Base-by-base conservation (phyloP, 2,888 invertebrate species). In the Melipona beecheii region DNA sequence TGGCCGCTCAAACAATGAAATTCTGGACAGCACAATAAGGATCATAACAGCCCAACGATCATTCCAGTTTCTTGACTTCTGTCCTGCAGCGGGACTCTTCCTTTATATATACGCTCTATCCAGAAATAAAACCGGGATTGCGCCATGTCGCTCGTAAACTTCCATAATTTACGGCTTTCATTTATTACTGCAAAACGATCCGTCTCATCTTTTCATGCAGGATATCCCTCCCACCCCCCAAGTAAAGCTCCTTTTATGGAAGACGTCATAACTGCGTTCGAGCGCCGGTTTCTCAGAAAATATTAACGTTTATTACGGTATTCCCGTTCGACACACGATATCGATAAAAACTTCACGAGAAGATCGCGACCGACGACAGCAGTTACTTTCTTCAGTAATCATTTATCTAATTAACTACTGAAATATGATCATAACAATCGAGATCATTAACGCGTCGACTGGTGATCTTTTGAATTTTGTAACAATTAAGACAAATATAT, bases 101-200 rank as follows among this genome's bases (percentile, higher is more conserved):
- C 24, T 49, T 62, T 56, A 21, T 27, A 49, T 56, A 21, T 27
- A 50, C 19, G 54, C 50, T 70, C 65, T 65, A 31, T 65, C 49
- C 17, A n/a, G 43, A 50, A 56, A 64, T 66, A 52, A 75, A 75
- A 70, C 49, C 43, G 17, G 62, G 58, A 75, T 56, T 65, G 65
- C 65, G 24, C 3, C 5, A 49, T 27, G 27, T 24, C 58, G 65
- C 49, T 50, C 60, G 50, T 80, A 68, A 65, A 49, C 50, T 54
- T 60, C 65, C 9, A 43, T 80, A 80, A 80, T 80, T 80, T 80
- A 80, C 70, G 70, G 31, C 49, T 50, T 75, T 65, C 75, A 75
- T 80, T 80, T 80, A 75, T 64, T 71, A 70, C 69, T 70, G 69
- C 52, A n/a, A 52, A 64, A 50, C 52, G 66, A 36, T 68, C 70